phyloP scores from a whole-genome alignment of 35 echinoderm and acorn worm genomes.

The Stichopus chloronotus region DNA sequence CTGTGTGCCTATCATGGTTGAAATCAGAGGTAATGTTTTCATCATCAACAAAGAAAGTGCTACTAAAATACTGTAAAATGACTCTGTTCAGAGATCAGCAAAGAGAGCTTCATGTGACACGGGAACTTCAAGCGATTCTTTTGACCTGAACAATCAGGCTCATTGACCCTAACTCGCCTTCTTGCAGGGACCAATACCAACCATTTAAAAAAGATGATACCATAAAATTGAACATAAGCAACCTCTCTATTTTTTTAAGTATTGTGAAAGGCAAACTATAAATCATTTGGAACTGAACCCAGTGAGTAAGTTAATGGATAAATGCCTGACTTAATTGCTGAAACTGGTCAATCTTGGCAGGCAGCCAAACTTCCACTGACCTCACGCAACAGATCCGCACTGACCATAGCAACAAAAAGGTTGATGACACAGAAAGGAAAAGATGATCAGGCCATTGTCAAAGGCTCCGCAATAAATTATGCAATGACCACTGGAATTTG shows the following conservation, averaged over 20 bases:
- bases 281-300: background rate
- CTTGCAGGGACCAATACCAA: too few species aligned
- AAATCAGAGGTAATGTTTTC: too few species aligned
- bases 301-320: background rate
- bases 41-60: too few species aligned
- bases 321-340: background rate
- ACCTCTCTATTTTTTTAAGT: background rate
- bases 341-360: conserved; percentile 14
- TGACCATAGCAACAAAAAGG: conserved; percentile 17
- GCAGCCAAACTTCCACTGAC: background rate
- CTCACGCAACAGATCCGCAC: background rate
- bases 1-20: too few species aligned
- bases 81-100: too few species aligned
- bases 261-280: background rate
- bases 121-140: too few species aligned
- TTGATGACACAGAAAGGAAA: background rate
- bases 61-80: too few species aligned
- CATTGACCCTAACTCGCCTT: too few species aligned
- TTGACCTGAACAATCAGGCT: too few species aligned
- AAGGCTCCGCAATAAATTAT: too few species aligned
- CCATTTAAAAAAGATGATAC: background rate
- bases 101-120: too few species aligned
- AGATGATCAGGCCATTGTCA: background rate
- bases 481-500: too few species aligned
- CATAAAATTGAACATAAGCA: background rate